Evolutionary conservation across 2,888 invertebrate genomes (phyloP).

Genomic region (Cosmorhoe ocellata): DNA sequence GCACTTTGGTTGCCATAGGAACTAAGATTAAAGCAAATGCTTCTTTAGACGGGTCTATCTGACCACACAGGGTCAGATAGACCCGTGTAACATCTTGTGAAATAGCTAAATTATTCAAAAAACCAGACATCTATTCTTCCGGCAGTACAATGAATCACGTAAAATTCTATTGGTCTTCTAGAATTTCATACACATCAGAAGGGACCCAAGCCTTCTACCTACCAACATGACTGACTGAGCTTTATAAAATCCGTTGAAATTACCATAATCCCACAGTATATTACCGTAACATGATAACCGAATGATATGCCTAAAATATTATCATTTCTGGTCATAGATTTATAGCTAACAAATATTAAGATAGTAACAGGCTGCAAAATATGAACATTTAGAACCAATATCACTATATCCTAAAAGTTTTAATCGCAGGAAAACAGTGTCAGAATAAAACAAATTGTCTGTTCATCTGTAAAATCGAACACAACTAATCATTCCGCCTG

Average conservation of each 20-base stretch:
- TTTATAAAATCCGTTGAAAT: slow-evolving; percentile 35
- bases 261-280: slow-evolving; percentile 52
- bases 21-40: too few species aligned
- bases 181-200: slow-evolving; percentile 23
- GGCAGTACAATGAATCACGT: slow-evolving; percentile 14
- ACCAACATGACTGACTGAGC: slow-evolving; percentile 25
- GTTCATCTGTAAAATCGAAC: slow-evolving; percentile 26
- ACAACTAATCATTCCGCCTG: slow-evolving; percentile 38
- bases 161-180: slow-evolving; percentile 21
- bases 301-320: slow-evolving; percentile 36
- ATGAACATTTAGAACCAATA: slow-evolving; percentile 9
- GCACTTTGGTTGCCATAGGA: too few species aligned
- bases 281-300: slow-evolving; percentile 46
- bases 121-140: slow-evolving; percentile 12
- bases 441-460: slow-evolving; percentile 7
- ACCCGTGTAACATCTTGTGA: not conserved
- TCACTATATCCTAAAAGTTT: slow-evolving; percentile 17
- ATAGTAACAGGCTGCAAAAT: slow-evolving; percentile 11
- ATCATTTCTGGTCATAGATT: slow-evolving; percentile 37
- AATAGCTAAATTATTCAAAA: slow-evolving; percentile 11
- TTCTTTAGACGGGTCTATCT: too few species aligned
- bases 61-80: not conserved
- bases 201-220: slow-evolving; percentile 22
- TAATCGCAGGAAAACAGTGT: slow-evolving; percentile 16
- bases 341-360: slow-evolving; percentile 20